phyloP scores from a whole-genome alignment of 1,140 invertebrate species.

The Acromyrmex echinatior region DNA sequence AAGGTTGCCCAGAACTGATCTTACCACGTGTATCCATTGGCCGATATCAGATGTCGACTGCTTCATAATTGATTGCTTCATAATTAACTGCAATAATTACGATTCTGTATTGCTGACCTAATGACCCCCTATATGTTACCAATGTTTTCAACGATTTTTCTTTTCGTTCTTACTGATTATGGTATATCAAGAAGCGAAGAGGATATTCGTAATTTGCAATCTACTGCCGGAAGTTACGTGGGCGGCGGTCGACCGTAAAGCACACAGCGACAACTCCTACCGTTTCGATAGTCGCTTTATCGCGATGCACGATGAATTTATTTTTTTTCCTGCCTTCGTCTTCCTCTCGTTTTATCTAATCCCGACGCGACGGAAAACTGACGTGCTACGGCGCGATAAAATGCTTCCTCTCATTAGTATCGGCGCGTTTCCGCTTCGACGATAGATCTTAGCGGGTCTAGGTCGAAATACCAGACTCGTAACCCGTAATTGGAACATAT shows the following conservation, averaged over 20 bases:
- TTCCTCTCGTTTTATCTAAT: slow-evolving; percentile 61
- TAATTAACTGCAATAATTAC: slow-evolving; percentile 47
- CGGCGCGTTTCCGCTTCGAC: neutral
- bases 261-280: neutral
- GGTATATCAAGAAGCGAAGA: neutral
- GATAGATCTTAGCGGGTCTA: neutral
- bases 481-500: too few relatives aligned
- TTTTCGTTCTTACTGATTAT: too few relatives aligned
- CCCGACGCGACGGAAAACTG: slow-evolving; percentile 43
- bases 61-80: slow-evolving; percentile 53
- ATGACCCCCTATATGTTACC: neutral
- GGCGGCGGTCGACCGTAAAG: slow-evolving; percentile 11
- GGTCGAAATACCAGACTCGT: neutral
- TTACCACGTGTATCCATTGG: neutral
- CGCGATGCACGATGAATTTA: slow-evolving; percentile 31
- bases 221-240: slow-evolving; percentile 28
- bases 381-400: slow-evolving; percentile 42
- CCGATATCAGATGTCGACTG: slow-evolving; percentile 21
- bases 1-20: slow-evolving; percentile 9
- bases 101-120: neutral
- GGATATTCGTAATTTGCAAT: slow-evolving; percentile 38
- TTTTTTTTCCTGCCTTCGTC: slow-evolving; percentile 44
- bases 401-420: neutral
- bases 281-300: slow-evolving; percentile 33
- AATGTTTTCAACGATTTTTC: neutral